Evolutionary conservation across 2,113 vertebrate species (phyloP).

Genomic region (Daboia siamensis): DNA sequence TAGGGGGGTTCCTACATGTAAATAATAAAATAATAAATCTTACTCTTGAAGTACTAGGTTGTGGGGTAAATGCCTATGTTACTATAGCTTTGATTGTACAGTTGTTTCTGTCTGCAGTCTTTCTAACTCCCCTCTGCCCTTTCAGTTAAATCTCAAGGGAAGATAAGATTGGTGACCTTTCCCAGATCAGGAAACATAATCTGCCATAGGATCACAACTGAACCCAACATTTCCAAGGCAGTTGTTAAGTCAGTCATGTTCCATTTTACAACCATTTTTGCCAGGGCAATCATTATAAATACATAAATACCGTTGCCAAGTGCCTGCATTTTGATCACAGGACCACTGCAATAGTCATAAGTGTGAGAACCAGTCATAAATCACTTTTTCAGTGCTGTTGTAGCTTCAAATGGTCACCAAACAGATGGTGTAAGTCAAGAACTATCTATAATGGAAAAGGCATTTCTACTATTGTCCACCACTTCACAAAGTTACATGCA

Average conservation of each 20-base stretch:
- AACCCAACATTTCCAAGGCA: background rate
- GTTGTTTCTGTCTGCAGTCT: background rate
- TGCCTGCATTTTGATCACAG: background rate
- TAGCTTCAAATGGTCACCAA: background rate
- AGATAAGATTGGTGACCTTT: background rate
- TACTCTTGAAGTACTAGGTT: background rate
- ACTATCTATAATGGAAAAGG: background rate
- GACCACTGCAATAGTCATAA: background rate
- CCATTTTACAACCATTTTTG: background rate
- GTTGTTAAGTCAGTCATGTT: background rate
- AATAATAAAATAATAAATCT: background rate
- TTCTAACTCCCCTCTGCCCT: background rate
- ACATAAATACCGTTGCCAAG: background rate
- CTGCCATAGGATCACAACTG: background rate
- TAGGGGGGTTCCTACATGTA: background rate
- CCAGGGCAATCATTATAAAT: background rate
- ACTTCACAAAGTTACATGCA: background rate
- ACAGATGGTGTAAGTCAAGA: background rate
- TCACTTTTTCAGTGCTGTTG: background rate
- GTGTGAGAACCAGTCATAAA: background rate
- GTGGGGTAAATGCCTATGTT: background rate
- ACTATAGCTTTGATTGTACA: background rate
- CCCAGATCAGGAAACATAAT: background rate
- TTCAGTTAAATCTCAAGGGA: background rate
- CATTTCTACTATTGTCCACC: background rate